A percentile compares a stretch with the other conserved stretches of the same genome.
These are phyloP conservation scores for Galagoides demidoff DNA, from an alignment of 2,797 vertebrate species.

Conservation along the genomic window DNA sequence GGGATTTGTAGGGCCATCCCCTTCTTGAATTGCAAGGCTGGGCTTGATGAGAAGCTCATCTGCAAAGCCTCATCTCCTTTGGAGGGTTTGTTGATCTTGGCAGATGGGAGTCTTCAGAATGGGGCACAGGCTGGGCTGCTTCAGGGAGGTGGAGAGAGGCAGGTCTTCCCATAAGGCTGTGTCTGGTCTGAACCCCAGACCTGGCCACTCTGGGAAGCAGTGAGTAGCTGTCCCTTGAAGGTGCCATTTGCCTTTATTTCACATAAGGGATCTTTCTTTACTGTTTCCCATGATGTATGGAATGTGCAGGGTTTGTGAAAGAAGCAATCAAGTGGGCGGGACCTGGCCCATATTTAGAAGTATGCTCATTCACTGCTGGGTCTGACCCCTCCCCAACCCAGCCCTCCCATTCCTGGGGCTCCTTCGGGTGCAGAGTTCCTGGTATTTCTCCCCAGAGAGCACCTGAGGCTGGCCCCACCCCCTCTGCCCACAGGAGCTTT, in stretches of 20 bases:
- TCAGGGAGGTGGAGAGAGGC: background rate
- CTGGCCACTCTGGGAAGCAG: slow-evolving; percentile 34
- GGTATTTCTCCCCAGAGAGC: background rate
- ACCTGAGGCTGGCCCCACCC: background rate
- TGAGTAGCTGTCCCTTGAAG: slow-evolving; percentile 72
- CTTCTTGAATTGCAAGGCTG: background rate
- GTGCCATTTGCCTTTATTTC: slow-evolving; percentile 68
- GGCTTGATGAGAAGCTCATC: background rate
- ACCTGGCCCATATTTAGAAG: slow-evolving; percentile 73
- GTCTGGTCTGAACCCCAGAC: slow-evolving; percentile 38
- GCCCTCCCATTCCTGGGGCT: background rate
- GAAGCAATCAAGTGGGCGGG: slow-evolving; percentile 70
- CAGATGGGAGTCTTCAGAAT: background rate
- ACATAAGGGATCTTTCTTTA: slow-evolving; percentile 56
- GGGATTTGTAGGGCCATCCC: background rate
- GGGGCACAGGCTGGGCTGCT: background rate
- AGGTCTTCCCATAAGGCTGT: background rate
- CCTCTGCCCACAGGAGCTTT: background rate
- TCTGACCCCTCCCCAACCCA: background rate
- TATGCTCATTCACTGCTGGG: slow-evolving; percentile 56
- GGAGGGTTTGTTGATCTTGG: background rate
- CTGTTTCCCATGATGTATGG: slow-evolving; percentile 64
- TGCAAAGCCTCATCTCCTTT: background rate
- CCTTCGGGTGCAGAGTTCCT: background rate
- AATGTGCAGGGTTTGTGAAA: slow-evolving; percentile 76